These are phyloP conservation scores for Zoroaster sp. DNA, from an alignment of 53 echinoderm and acorn worm species.

Conservation along the genomic window DNA sequence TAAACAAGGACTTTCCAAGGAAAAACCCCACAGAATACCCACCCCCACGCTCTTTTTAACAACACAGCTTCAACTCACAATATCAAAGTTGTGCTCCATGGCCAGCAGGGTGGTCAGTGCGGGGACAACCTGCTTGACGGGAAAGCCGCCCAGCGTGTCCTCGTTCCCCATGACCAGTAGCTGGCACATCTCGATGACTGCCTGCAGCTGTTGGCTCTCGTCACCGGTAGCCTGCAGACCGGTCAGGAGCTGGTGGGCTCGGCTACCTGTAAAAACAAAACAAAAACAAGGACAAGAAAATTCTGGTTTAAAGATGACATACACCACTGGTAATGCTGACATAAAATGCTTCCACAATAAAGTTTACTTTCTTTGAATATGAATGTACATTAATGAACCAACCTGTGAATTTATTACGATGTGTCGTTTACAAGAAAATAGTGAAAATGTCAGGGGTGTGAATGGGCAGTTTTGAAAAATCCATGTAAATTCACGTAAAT, in stretches of 20 bases:
- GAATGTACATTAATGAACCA: no score
- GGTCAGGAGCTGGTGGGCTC: conserved; percentile 95
- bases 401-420: no score
- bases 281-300: background rate
- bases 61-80: conserved; percentile 81
- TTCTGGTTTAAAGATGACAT: background rate
- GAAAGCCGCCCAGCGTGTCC: conserved; percentile 98
- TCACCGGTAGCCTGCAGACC: conserved; percentile 95
- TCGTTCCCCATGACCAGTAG: conserved; percentile 99
- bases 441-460: no score
- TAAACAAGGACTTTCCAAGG: no score
- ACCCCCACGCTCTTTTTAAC: no score
- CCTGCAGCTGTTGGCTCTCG: conserved; percentile 98
- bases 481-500: no score
- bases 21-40: no score
- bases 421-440: no score
- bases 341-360: no score
- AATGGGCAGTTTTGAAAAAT: no score
- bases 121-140: conserved; percentile 98
- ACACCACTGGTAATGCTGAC: no score
- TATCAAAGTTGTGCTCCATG: conserved; percentile 99
- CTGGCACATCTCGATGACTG: conserved; percentile 99
- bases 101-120: conserved; percentile 89
- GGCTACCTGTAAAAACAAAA: conserved; percentile 67
- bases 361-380: no score